These are phyloP conservation scores for Exocentrus adspersus DNA, from an alignment of 2,888 invertebrate species.

Conservation along the genomic window DNA sequence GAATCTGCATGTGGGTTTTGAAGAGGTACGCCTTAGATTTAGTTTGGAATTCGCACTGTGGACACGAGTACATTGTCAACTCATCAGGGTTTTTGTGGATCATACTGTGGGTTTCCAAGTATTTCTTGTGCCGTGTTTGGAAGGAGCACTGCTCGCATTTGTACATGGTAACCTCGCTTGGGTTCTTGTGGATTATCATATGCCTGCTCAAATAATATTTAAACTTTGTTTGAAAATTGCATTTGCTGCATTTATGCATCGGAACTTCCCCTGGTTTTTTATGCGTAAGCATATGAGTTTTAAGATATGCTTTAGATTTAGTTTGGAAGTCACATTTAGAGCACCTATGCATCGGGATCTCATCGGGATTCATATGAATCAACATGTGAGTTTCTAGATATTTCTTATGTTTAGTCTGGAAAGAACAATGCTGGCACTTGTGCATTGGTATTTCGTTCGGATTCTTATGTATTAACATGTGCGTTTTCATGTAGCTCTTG, in stretches of 20 bases:
- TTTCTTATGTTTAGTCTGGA: slow-evolving; percentile 45
- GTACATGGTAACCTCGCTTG: slow-evolving; percentile 41
- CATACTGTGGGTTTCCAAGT: slow-evolving; percentile 42
- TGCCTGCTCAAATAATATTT: slow-evolving; percentile 45
- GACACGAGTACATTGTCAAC: slow-evolving; percentile 45
- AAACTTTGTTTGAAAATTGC: slow-evolving; percentile 44
- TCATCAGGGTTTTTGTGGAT: slow-evolving; percentile 45
- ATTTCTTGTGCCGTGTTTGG: slow-evolving; percentile 44
- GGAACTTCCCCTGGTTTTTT: slow-evolving; percentile 41
- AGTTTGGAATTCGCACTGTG: slow-evolving; percentile 44
- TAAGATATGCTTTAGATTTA: slow-evolving; percentile 45
- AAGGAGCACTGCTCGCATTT: slow-evolving; percentile 44
- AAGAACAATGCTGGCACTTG: slow-evolving; percentile 40
- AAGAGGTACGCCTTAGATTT: slow-evolving; percentile 46
- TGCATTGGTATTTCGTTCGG: slow-evolving; percentile 39
- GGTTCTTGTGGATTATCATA: slow-evolving; percentile 41
- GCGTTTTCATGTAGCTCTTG: slow-evolving; percentile 45
- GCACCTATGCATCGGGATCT: slow-evolving; percentile 44
- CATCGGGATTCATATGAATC: slow-evolving; percentile 43
- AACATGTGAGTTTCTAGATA: slow-evolving; percentile 43
- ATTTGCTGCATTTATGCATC: slow-evolving; percentile 42
- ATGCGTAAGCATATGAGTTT: slow-evolving; percentile 44
- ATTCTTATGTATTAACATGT: slow-evolving; percentile 42
- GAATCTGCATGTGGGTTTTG: slow-evolving; percentile 43
- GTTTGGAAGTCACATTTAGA: slow-evolving; percentile 43